Evolutionary conservation across 2,797 vertebrate species (phyloP), one percentile per base, ranked within the genome.

Genomic region (Craterocephalus amniculus): DNA sequence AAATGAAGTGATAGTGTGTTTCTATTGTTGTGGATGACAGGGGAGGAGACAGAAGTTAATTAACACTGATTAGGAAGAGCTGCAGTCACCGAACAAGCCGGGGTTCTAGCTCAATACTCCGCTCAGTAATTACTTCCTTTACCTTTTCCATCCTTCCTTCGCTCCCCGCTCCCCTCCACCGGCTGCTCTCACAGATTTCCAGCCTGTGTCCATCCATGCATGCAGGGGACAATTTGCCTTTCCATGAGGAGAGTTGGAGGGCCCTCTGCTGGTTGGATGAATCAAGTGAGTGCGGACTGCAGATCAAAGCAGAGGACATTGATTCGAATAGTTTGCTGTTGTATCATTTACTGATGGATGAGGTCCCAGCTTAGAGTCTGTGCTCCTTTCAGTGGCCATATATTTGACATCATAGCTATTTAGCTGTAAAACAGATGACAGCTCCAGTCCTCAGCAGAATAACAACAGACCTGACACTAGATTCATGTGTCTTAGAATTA

Each of bases 1-100:
- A 89, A 92, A 90, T 87, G 84, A 87, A 92, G 85, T 89, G 87
- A 91, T 88, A 80, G 78, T 78, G 83, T 68, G 86, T 91, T 91
- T 83, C 87, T 82, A 91, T 93, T 93, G 91, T 92, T 83, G 82
- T 72, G 79, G 76, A 87, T 92, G 91, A 92, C 88, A 92, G 76
- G 79, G 83, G 86, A 88, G 86, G 87, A 81, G 86, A 87, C 87
- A 83, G 67, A 87, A 83, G 88, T 92, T 93, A 91, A 92, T 93
- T 90, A 92, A 84, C 84, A 72, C 75, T 90, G 85, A 92, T 91
- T 89, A 92, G 83, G 81, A 76, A 60, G 67, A 88, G 81, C 79
- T 70, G 76, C 81, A 85, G 82, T 83, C 87, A 70, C 36, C 70
- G 86, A 89, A 83, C 90, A 63, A 78, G 78, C 83, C 59, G 57